phyloP scores from a whole-genome alignment of 2,797 vertebrate species.

The Helostoma temminkii region DNA sequence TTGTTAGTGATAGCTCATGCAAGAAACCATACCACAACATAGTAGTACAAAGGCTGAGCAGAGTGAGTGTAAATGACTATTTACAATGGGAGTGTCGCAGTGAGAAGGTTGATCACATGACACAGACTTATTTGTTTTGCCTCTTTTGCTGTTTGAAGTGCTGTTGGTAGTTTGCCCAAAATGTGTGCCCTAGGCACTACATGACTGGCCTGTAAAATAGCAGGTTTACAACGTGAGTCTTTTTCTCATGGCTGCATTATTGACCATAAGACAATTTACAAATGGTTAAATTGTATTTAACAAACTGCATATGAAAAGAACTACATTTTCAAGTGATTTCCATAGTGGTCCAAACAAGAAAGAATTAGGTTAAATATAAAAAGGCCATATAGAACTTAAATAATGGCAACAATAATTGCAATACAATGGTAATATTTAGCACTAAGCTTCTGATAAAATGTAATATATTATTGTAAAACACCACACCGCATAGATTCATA shows the following conservation, averaged over 20 bases:
- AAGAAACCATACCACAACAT: slow-evolving; percentile 23
- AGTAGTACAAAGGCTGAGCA: slow-evolving; percentile 42
- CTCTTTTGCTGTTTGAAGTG: slow-evolving; percentile 57
- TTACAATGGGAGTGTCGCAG: slow-evolving; percentile 81
- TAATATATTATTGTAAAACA: slow-evolving; percentile 41
- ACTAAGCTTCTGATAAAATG: slow-evolving; percentile 47
- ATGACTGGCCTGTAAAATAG: slow-evolving; percentile 9
- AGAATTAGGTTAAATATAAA: slow-evolving; percentile 51
- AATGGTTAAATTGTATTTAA: slow-evolving; percentile 71
- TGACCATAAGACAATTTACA: slow-evolving; percentile 67
- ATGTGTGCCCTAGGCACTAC: slow-evolving; percentile 22
- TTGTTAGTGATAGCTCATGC: slow-evolving; percentile 60
- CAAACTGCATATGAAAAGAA: slow-evolving; percentile 65
- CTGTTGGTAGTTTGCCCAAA: slow-evolving; percentile 40
- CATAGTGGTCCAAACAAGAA: slow-evolving; percentile 65
- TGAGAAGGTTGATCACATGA: slow-evolving; percentile 64
- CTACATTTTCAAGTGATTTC: slow-evolving; percentile 69
- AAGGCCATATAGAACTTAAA: slow-evolving; percentile 50
- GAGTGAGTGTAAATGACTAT: slow-evolving; percentile 64
- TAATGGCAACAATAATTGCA: slow-evolving; percentile 54
- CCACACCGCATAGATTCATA: slow-evolving; percentile 49
- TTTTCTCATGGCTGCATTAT: slow-evolving; percentile 70
- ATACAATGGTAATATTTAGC: slow-evolving; percentile 45
- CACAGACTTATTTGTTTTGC: slow-evolving; percentile 65
- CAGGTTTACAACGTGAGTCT: slow-evolving; percentile 59